phyloP scores from a whole-genome alignment of 2,888 invertebrate species.

The Phytoseiulus persimilis region DNA sequence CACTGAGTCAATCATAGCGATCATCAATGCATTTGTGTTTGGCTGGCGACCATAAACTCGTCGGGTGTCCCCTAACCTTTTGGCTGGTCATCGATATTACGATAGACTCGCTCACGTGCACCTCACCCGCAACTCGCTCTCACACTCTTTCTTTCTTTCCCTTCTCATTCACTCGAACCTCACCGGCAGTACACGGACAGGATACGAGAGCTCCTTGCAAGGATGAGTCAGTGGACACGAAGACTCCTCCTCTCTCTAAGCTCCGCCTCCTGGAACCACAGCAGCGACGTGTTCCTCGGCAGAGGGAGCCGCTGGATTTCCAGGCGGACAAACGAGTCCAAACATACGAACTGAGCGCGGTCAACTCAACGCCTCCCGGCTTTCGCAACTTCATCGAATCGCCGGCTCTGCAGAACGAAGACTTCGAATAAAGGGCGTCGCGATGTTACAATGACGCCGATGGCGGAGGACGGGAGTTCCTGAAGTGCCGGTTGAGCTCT shows the following conservation, averaged over 20 bases:
- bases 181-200: neutral
- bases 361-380: neutral
- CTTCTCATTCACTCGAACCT: neutral
- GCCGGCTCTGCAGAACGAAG: neutral
- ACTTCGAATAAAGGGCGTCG: too few relatives aligned
- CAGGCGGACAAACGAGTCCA: neutral
- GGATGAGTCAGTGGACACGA: neutral
- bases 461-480: too few relatives aligned
- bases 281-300: neutral
- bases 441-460: too few relatives aligned
- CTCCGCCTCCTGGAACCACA: neutral
- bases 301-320: neutral
- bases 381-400: neutral
- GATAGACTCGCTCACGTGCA: neutral
- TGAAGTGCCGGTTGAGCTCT: too few relatives aligned
- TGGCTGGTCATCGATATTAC: neutral
- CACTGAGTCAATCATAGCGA: neutral
- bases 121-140: neutral
- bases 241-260: neutral
- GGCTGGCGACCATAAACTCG: neutral
- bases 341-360: neutral
- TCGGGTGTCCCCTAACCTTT: neutral
- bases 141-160: neutral
- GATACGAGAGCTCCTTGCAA: neutral
- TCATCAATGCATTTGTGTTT: neutral